phyloP scores from a whole-genome alignment of 2,888 invertebrate species.

The Tipula lateralis region DNA sequence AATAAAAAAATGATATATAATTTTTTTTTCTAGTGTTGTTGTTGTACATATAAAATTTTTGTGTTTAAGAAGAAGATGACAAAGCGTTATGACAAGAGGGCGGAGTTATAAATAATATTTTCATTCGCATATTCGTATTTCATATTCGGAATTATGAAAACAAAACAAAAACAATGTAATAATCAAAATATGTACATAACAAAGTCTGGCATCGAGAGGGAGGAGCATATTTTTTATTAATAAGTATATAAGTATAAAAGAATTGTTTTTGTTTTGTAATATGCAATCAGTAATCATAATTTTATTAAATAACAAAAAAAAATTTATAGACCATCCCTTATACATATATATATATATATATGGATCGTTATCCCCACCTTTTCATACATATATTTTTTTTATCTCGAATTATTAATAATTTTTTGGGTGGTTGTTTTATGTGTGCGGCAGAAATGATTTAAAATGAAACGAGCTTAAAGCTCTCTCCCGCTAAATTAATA shows the following conservation, averaged over 20 bases:
- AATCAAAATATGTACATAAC: not conserved
- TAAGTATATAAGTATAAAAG: not conserved
- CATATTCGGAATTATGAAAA: constrained; percentile 24
- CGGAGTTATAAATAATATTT: constrained; percentile 19
- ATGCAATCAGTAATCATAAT: constrained; percentile 24
- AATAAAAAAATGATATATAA: not conserved
- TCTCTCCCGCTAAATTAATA: not conserved
- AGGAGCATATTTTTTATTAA: constrained; percentile 20
- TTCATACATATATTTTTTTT: not conserved
- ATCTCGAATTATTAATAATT: constrained; percentile 3
- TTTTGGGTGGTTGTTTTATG: not conserved
- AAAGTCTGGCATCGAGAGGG: not conserved
- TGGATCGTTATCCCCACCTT: not conserved
- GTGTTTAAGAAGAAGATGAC: not conserved
- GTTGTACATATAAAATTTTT: not conserved
- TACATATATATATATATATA: not conserved
- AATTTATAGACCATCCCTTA: not conserved
- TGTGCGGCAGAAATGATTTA: not conserved
- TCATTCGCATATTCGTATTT: constrained; percentile 24
- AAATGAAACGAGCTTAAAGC: not conserved
- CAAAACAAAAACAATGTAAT: not conserved
- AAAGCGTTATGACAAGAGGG: constrained; percentile 11
- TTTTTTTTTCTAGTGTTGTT: not conserved
- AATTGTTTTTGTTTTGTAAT: not conserved
- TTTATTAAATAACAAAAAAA: not conserved